Evolutionary conservation across 2,888 invertebrate genomes (phyloP), one percentile per base, ranked within the genome.

Genomic region (Ophion costatus): DNA sequence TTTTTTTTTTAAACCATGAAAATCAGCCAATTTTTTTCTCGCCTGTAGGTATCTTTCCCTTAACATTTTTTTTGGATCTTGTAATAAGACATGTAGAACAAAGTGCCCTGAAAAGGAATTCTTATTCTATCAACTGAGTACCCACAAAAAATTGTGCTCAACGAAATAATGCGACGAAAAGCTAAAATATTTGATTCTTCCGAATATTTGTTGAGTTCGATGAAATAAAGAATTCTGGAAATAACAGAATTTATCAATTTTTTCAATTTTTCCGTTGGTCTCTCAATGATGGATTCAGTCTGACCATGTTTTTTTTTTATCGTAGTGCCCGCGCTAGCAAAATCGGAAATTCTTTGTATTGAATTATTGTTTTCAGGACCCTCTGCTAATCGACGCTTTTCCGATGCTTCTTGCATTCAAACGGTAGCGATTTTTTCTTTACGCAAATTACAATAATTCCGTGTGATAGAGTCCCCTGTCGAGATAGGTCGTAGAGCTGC

Each of bases 401-500:
- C 38, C 38, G n/a, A 66, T 33, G 17, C 17, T 17, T 71, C 1
- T 57, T 42, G 63, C 20, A 61, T 80, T 61, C 20, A 11, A 66
- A 33, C 17, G 22, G 22, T 59, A 3, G 10, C 7, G 61, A 42
- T n/a, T 10, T 17, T 38, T 51, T 22, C 2, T 29, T 51, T 64
- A 42, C 29, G 3, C 20, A 42, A 73, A 84, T 88, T 87, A 91
- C 91, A 89, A 7, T 75, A 90, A 81, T 20, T 84, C 80, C 0
- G 86, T 87, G 10, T 78, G 61, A 66, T 87, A 85, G 17, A 61
- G 2, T 5, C 88, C 88, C 17, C 76, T 29, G 9, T 73, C 14
- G 20, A 91, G 71, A 22, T 69, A 11, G 3, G 88, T 73, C 1
- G 42, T 83, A 1, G 85, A 85, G 66, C 73, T 88, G 10, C 67